These are phyloP conservation scores for Amphiprion clarkii DNA, from an alignment of 2,797 vertebrate species.

Conservation along the genomic window DNA sequence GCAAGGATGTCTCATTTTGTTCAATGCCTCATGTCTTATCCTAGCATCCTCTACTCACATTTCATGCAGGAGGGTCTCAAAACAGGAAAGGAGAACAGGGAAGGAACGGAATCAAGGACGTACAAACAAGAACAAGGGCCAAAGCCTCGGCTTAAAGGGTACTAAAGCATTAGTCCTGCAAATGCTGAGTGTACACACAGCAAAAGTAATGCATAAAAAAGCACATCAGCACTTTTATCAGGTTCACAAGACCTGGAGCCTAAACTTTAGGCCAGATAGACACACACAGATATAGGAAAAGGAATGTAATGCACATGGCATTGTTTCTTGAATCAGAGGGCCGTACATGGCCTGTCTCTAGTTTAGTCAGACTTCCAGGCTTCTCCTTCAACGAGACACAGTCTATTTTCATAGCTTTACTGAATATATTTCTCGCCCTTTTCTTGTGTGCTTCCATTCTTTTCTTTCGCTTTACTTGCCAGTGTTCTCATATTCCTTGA, in stretches of 20 bases:
- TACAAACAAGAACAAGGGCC: too few species aligned
- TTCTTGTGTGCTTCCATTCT: constrained; percentile 36
- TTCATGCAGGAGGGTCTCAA: too few species aligned
- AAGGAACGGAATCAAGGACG: too few species aligned
- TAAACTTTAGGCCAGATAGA: neutral
- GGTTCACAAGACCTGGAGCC: neutral
- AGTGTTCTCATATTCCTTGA: constrained; percentile 37
- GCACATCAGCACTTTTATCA: neutral
- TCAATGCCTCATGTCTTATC: too few species aligned
- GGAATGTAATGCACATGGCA: neutral
- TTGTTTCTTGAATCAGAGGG: constrained; percentile 7
- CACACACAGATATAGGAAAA: neutral
- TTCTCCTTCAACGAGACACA: constrained; percentile 29
- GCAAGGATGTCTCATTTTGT: too few species aligned
- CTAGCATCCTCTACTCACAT: too few species aligned
- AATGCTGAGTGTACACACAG: too few species aligned
- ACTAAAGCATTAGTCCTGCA: too few species aligned
- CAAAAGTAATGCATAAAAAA: too few species aligned
- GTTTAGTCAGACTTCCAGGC: constrained; percentile 24
- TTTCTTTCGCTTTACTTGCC: constrained; percentile 10
- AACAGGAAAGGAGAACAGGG: too few species aligned
- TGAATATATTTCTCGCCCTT: constrained; percentile 35
- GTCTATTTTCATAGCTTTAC: constrained; percentile 53
- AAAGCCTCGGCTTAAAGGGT: too few species aligned
- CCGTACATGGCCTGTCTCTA: constrained; percentile 1